Evolutionary conservation across 2,113 vertebrate genomes (phyloP).

Genomic region (Seriola quinqueradiata): DNA sequence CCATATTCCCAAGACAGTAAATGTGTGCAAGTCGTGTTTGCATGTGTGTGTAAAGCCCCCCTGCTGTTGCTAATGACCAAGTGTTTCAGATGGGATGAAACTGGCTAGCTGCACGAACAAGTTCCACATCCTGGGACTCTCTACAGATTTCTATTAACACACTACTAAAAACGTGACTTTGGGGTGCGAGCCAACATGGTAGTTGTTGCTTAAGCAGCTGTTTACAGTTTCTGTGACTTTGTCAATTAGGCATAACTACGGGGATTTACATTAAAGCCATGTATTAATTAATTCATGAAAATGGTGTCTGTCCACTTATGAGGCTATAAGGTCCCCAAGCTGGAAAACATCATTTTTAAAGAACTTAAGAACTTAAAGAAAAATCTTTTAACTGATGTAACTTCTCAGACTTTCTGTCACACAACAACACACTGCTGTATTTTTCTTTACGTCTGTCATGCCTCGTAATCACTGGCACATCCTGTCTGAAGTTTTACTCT

Average conservation of each 20-base stretch:
- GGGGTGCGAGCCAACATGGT: constrained; percentile 14
- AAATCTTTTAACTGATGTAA: neutral
- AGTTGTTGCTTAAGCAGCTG: neutral
- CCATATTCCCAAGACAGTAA: neutral
- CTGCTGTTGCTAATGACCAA: constrained; percentile 36
- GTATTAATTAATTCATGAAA: neutral
- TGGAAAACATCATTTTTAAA: too few relatives aligned
- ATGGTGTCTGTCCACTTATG: neutral
- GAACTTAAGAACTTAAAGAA: too few relatives aligned
- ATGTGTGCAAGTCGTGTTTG: constrained; percentile 1
- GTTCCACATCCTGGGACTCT: neutral
- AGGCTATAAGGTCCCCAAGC: neutral
- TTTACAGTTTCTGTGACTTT: neutral
- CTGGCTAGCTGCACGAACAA: constrained; percentile 18
- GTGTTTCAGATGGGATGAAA: constrained; percentile 28
- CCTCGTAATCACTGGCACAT: constrained; percentile 24
- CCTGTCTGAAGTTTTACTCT: constrained; percentile 40
- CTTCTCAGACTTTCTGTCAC: neutral
- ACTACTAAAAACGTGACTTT: constrained; percentile 24
- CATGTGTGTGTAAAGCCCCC: neutral
- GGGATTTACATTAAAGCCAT: neutral
- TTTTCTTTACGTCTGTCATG: neutral
- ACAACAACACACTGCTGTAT: neutral
- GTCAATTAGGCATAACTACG: neutral
- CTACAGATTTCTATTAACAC: constrained; percentile 37